Evolutionary conservation across 1,140 invertebrate genomes (phyloP), one percentile per base, ranked within the genome.

Genomic region (Neoseiulus cucumeris): DNA sequence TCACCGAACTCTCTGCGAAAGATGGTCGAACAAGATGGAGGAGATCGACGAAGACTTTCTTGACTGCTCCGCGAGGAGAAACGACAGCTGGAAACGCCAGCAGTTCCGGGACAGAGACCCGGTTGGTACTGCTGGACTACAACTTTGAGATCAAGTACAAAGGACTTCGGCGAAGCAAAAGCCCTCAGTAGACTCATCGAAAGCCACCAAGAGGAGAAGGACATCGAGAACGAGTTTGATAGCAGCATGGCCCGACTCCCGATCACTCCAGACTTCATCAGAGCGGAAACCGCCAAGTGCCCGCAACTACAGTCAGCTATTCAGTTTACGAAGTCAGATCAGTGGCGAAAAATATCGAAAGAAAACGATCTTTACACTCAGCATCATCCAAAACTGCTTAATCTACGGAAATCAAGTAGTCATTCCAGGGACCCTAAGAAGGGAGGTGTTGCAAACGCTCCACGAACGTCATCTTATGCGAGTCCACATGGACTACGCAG

Each of bases 31-130:
- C n/a, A n/a, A n/a, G n/a, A n/a, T n/a, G n/a, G n/a, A n/a, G n/a
- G n/a, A n/a, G n/a, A n/a, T n/a, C n/a, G n/a, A n/a, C n/a, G n/a
- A 73, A 77, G 67, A 75, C 78, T 0, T 68, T 80, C 25, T 65
- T 74, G 7, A 51, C 66, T 65, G 74, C 76, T 65, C 33, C 4
- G 9, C 4, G 28, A 45, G 28, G 64, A 72, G 69, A 42, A 73
- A 67, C 65, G 72, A 64, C 65, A 70, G 73, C 20, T 71, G 73
- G 7, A 68, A 66, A 7, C 59, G 76, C 22, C 44, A 76, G 25
- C 73, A 77, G 65, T 64, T 75, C 18, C 77, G 73, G 71, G 72
- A n/a, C n/a, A n/a, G n/a, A n/a, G n/a, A n/a, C n/a, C n/a, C n/a
- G 73, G n/a, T 29, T 75, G 2, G 69, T 68, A 33, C 66, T 78